Conservation (phyloP, 2,888 invertebrate genomes). For the Scaptomyza tumidula region DNA sequence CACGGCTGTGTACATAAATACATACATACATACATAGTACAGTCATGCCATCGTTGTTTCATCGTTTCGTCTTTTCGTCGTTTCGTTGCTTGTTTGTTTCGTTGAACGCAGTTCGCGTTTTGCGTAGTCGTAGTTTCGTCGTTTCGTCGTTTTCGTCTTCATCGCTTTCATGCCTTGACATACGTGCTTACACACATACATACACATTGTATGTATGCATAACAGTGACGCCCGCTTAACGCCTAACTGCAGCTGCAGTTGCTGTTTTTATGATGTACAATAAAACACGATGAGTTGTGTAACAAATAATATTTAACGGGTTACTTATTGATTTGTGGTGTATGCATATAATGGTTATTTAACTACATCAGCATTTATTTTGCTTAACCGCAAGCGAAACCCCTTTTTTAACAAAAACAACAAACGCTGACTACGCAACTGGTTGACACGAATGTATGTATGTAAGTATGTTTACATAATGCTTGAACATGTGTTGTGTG, state of each 20-base stretch:
- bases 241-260: not conserved
- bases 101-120: conserved; percentile 33
- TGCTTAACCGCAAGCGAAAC: not conserved
- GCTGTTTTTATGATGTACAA: not conserved
- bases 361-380: not conserved
- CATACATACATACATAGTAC: conserved; percentile 45
- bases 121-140: conserved; percentile 29
- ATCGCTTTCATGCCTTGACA: conserved; percentile 32
- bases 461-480: conserved; percentile 34
- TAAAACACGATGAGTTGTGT: not conserved
- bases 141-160: conserved; percentile 39
- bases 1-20: conserved; percentile 34
- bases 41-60: conserved; percentile 71
- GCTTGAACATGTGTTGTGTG: conserved; percentile 33
- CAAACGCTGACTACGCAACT: conserved; percentile 17
- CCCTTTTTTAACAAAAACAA: not conserved
- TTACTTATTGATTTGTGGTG: not conserved
- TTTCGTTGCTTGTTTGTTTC: conserved; percentile 52
- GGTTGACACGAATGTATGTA: conserved; percentile 24
- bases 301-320: not conserved
- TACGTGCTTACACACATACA: conserved; percentile 17
- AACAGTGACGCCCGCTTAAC: conserved; percentile 30
- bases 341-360: not conserved
- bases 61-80: conserved; percentile 55
- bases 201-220: conserved; percentile 40